Conservation (phyloP, 1,140 invertebrate genomes). For the Trachymyrmex cornetzi region DNA sequence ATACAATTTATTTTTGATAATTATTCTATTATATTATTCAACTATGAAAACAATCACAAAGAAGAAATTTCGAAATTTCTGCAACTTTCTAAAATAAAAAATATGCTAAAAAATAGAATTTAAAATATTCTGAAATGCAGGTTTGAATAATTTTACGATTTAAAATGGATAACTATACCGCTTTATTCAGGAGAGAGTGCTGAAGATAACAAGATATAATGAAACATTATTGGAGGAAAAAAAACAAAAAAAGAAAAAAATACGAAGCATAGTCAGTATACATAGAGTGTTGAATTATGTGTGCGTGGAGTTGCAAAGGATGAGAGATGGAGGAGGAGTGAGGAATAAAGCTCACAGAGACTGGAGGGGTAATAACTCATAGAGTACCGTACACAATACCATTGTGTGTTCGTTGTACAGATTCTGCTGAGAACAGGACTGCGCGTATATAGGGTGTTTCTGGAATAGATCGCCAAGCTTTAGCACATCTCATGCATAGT, state of each 20-base stretch:
- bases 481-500: conserved; percentile 20
- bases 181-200: conserved; percentile 12
- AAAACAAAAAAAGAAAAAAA: conserved; percentile 71
- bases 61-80: background rate
- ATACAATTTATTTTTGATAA: background rate
- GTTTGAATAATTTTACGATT: background rate
- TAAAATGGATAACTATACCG: background rate
- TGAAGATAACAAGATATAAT: conserved; percentile 76
- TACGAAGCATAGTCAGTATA: conserved; percentile 71
- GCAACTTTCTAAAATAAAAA: background rate
- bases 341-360: conserved; percentile 77
- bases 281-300: conserved; percentile 84
- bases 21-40: background rate
- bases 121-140: background rate
- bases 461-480: conserved; percentile 42
- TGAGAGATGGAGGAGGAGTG: conserved; percentile 70
- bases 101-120: background rate
- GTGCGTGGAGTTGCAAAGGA: conserved; percentile 60
- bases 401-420: conserved; percentile 83
- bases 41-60: background rate
- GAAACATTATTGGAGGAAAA: conserved; percentile 78
- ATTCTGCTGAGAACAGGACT: conserved; percentile 75
- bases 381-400: conserved; percentile 83
- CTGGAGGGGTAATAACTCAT: conserved; percentile 85
- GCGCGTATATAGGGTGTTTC: conserved; percentile 58